Conservation (phyloP, 2,888 invertebrate genomes). For the Parnassius mnemosyne region DNA sequence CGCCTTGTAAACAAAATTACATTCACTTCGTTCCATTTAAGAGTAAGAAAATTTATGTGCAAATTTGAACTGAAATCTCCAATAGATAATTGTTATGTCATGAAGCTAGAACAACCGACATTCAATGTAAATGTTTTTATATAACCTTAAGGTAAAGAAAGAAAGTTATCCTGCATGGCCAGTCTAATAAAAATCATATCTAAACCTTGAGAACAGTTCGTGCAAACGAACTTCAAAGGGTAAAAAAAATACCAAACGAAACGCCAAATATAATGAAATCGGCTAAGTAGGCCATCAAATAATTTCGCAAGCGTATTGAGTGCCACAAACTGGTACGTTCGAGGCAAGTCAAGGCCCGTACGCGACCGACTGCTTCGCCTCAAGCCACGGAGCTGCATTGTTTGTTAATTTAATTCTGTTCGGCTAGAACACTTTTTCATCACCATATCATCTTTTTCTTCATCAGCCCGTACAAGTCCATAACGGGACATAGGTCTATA, state of each 20-base stretch:
- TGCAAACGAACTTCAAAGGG: slow-evolving; percentile 34
- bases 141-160: no score
- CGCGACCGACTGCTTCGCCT: slow-evolving; percentile 47
- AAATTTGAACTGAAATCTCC: slow-evolving; percentile 1
- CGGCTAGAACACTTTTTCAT: no score
- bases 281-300: slow-evolving; percentile 76
- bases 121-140: no score
- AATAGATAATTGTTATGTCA: no score
- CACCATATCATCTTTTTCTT: no score
- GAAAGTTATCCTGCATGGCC: no score
- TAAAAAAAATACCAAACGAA: slow-evolving; percentile 59
- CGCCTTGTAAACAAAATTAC: slow-evolving; percentile 77
- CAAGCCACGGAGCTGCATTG: neutral
- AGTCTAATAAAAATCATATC: no score
- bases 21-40: slow-evolving; percentile 44
- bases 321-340: slow-evolving; percentile 74
- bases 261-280: slow-evolving; percentile 71
- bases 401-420: no score
- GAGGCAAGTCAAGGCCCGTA: slow-evolving; percentile 70
- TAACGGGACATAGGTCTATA: no score
- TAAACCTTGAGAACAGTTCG: no score
- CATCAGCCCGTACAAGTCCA: no score
- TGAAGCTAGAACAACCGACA: no score
- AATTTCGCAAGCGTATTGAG: slow-evolving; percentile 78
- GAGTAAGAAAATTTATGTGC: slow-evolving; percentile 9